Base-by-base conservation (phyloP, 2,888 invertebrate species). In the Siphlonurus alternatus region DNA sequence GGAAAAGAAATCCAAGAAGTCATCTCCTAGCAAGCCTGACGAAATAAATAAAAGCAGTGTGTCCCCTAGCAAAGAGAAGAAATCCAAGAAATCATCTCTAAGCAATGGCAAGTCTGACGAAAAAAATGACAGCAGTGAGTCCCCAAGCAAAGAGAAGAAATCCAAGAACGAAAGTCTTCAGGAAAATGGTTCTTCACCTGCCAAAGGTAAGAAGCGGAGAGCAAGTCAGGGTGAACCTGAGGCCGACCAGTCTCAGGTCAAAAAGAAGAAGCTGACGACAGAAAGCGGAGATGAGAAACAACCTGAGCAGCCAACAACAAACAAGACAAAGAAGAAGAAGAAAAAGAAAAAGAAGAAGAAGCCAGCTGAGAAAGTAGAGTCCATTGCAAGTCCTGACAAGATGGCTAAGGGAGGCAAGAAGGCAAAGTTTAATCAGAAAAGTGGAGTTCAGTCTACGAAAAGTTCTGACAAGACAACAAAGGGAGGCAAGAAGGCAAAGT, bases 261-360 rank as follows among this genome's bases (percentile, higher is more conserved):
- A n/a, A n/a, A n/a, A n/a, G n/a, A n/a, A n/a, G n/a, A n/a, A n/a
- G n/a, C n/a, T n/a, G n/a, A n/a, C n/a, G n/a, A n/a, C n/a, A n/a
- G n/a, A n/a, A n/a, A n/a, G n/a, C n/a, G n/a, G n/a, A n/a, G n/a
- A n/a, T n/a, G n/a, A n/a, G n/a, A n/a, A n/a, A n/a, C n/a, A n/a
- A n/a, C n/a, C n/a, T n/a, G n/a, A n/a, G n/a, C n/a, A 68, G 69
- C 76, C 66, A 72, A 74, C 2, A 73, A 75, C 2, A 73, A 77
- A 18, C 67, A 73, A 65, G 72, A 75, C 70, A 70, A 67, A 66
- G 62, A 76, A 69, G 72, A 71, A 23, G 75, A 73, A 76, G 71
- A 79, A 75, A 69, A n/a, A n/a, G n/a, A n/a, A n/a, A n/a, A 74
- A 74, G 69, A 75, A 75, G 67, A 74, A 77, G 25, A 76, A 75